Conservation (phyloP, 2,797 vertebrate species). For the Prunella strophiata region DNA sequence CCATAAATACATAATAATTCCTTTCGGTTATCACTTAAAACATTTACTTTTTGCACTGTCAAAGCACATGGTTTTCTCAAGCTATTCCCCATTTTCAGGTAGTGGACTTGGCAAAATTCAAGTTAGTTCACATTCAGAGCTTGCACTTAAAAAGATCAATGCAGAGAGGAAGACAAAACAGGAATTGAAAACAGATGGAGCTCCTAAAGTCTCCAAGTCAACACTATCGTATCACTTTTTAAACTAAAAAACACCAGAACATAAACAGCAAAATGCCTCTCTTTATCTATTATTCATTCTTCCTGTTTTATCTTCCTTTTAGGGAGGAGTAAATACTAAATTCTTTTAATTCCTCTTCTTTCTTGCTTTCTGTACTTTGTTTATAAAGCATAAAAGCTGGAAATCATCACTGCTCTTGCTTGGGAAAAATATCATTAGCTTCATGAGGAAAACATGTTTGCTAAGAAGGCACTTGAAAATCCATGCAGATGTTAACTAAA, state of each 20-base stretch:
- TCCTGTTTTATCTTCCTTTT: conserved; percentile 31
- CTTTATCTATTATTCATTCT: not conserved
- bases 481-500: not conserved
- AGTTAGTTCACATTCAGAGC: not conserved
- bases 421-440: not conserved
- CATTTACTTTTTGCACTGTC: not conserved
- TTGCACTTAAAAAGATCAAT: not conserved
- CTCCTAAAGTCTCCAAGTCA: not conserved
- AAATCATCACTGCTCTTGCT: not conserved
- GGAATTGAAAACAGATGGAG: not conserved
- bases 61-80: not conserved
- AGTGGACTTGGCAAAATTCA: not conserved
- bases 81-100: not conserved
- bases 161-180: not conserved
- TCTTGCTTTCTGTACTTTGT: not conserved
- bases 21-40: not conserved
- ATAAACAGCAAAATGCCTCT: not conserved
- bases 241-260: not conserved
- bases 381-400: not conserved
- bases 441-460: not conserved
- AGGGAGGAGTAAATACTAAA: not conserved
- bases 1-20: not conserved
- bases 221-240: not conserved
- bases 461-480: not conserved
- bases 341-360: conserved; percentile 22